Percentiles rank a stretch among this genome's conserved stretches.
phyloP scores from a whole-genome alignment of 2,113 vertebrate genomes.

The Misgurnus mizolepis region DNA sequence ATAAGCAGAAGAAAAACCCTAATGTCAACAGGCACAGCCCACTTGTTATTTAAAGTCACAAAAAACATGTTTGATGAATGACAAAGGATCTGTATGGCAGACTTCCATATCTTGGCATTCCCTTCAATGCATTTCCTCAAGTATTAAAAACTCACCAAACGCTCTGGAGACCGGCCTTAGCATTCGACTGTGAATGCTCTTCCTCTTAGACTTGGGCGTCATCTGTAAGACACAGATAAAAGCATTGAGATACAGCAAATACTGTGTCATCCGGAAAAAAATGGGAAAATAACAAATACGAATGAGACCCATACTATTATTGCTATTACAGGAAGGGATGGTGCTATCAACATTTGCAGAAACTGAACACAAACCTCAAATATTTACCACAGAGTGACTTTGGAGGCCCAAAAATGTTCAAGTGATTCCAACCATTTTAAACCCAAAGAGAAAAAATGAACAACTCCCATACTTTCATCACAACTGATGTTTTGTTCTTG shows the following conservation, averaged over 20 bases:
- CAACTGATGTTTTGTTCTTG: not conserved
- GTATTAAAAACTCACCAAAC: conserved; percentile 79
- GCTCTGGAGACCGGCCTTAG: conserved; percentile 93
- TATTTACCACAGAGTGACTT: not conserved
- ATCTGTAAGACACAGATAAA: conserved; percentile 75
- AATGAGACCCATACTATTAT: not conserved
- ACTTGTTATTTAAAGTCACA: not conserved
- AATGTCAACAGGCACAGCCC: not conserved
- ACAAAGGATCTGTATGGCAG: not conserved
- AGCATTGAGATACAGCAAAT: conserved; percentile 5
- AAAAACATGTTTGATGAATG: not conserved
- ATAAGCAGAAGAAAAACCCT: not conserved
- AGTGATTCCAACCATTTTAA: not conserved
- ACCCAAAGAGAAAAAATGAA: not conserved
- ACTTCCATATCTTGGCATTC: too few relatives aligned
- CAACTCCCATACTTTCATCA: not conserved
- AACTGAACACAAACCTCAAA: not conserved
- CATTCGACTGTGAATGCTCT: conserved; percentile 98
- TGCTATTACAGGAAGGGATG: not conserved
- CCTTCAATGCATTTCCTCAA: not conserved
- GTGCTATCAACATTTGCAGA: not conserved
- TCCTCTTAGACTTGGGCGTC: conserved; percentile 97
- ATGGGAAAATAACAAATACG: not conserved
- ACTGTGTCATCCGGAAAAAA: not conserved
- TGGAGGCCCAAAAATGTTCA: not conserved